phyloP scores from a whole-genome alignment of 1,140 invertebrate genomes.

The Aphelinus certus region DNA sequence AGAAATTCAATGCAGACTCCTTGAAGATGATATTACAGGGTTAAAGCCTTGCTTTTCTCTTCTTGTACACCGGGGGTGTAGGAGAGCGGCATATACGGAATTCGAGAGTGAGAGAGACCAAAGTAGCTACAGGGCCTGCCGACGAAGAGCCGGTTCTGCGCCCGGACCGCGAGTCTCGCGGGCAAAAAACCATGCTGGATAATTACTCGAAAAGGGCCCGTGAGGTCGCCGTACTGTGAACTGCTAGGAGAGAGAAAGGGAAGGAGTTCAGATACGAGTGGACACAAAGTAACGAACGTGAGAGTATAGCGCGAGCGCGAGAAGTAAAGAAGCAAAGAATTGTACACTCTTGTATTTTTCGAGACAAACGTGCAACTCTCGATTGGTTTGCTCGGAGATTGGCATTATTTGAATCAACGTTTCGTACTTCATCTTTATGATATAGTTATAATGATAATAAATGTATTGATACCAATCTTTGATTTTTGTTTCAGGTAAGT shows the following conservation, averaged over 20 bases:
- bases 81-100: background rate
- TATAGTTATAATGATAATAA: too few species aligned
- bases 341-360: too few species aligned
- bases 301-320: background rate
- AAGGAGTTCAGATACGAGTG: background rate
- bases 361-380: too few species aligned
- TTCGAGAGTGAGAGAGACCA: background rate
- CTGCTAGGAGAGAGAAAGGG: background rate
- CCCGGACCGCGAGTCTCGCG: slow-evolving; percentile 30
- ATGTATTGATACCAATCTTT: background rate
- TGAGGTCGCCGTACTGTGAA: background rate
- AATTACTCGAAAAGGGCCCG: slow-evolving; percentile 43
- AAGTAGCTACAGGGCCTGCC: slow-evolving; percentile 15
- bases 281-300: background rate
- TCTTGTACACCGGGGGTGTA: background rate
- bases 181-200: slow-evolving; percentile 43
- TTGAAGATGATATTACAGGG: slow-evolving; percentile 10
- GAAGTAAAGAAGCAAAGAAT: background rate
- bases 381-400: too few species aligned
- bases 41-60: background rate
- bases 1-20: slow-evolving; percentile 24
- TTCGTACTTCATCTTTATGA: too few species aligned
- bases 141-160: slow-evolving; percentile 38
- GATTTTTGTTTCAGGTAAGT: slow-evolving; percentile 33
- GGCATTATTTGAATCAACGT: too few species aligned